These are phyloP conservation scores for Hyperopisus bebe DNA, from an alignment of 2,113 vertebrate genomes.

Conservation along the genomic window DNA sequence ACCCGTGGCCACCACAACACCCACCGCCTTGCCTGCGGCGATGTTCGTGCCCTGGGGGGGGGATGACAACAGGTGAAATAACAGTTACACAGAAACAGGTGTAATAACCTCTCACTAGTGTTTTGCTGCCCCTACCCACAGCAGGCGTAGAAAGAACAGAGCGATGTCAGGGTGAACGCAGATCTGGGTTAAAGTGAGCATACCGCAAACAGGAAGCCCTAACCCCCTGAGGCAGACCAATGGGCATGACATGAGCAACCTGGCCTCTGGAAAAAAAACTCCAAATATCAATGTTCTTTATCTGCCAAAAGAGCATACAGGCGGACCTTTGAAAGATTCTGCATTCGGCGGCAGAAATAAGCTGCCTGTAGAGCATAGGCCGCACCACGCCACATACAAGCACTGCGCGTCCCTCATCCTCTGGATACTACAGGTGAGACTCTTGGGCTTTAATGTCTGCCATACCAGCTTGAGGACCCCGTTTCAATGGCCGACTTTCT, in stretches of 20 bases:
- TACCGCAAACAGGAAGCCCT: not conserved
- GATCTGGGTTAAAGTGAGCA: not conserved
- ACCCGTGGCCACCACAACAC: conserved; percentile 87
- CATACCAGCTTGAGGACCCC: not conserved
- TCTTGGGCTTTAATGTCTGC: not conserved
- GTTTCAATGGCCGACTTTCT: not conserved
- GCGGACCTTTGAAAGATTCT: not conserved
- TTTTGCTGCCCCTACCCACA: not conserved
- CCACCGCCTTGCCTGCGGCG: conserved; percentile 90
- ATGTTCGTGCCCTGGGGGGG: conserved; percentile 85
- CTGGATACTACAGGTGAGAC: not conserved
- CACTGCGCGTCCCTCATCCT: not conserved
- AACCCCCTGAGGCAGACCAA: not conserved
- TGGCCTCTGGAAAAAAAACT: not conserved
- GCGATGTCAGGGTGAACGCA: not conserved
- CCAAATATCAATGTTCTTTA: not conserved
- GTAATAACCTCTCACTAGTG: not conserved
- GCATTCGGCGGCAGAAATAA: not conserved
- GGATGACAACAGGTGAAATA: not conserved
- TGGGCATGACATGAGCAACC: not conserved
- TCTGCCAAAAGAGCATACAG: not conserved
- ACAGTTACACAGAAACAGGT: not conserved
- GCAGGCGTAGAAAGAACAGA: not conserved
- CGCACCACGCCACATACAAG: not conserved
- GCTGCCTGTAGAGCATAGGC: not conserved